Conservation (phyloP, 2,797 vertebrate species). For the Sebastes iracundus region DNA sequence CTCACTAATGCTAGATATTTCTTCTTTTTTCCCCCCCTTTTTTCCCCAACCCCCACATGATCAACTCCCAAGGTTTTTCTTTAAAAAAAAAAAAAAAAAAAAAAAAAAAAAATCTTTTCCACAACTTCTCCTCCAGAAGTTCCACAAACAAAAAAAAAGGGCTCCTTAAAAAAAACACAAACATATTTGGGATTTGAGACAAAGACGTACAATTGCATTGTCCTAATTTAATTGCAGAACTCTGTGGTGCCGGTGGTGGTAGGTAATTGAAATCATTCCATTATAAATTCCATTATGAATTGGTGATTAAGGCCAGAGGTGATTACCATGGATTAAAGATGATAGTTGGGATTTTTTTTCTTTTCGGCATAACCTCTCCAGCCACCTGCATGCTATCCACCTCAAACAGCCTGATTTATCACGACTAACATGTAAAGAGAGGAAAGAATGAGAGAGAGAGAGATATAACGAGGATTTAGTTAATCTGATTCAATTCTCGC, state of each 20-base stretch:
- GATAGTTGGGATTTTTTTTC: conserved; percentile 82
- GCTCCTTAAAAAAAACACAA: conserved; percentile 75
- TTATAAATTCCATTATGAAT: conserved; percentile 98
- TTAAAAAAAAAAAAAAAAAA: neutral
- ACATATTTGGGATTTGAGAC: conserved; percentile 86
- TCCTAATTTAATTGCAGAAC: conserved; percentile 96
- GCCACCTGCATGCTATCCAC: conserved; percentile 75
- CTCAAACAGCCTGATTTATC: conserved; percentile 42
- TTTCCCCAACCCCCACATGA: conserved; percentile 40
- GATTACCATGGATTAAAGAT: conserved; percentile 92
- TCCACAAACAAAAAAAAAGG: conserved; percentile 80
- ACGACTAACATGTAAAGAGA: neutral
- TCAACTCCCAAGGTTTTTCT: conserved; percentile 52
- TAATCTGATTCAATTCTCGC: conserved; percentile 61
- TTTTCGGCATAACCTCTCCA: conserved; percentile 83
- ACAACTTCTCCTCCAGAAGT: conserved; percentile 89
- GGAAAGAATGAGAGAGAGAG: neutral
- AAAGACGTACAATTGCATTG: conserved; percentile 89
- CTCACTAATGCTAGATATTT: conserved; percentile 88
- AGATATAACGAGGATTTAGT: conserved; percentile 51
- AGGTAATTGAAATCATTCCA: conserved; percentile 98
- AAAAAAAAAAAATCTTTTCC: conserved; percentile 8
- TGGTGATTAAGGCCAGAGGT: conserved; percentile 95
- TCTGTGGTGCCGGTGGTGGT: conserved; percentile 85
- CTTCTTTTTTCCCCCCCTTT: neutral